A percentile compares a stretch with the other conserved stretches of the same genome.
Conservation (phyloP, 2,888 invertebrate genomes). For the Aelia acuminata region DNA sequence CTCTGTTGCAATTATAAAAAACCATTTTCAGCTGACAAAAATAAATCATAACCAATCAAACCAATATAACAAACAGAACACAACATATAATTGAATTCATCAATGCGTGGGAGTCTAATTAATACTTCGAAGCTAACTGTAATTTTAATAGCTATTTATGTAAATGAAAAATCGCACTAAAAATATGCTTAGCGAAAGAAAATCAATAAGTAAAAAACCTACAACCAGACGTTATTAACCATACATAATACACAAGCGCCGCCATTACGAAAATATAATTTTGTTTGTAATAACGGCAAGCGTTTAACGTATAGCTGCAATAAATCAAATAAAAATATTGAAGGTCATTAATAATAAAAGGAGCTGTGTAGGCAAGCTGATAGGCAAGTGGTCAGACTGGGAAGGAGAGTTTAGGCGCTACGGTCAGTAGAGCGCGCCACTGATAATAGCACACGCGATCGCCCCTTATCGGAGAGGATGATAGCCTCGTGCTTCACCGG, state of each 20-base stretch:
- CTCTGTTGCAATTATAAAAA: background rate
- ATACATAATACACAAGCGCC: background rate
- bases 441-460: slow-evolving; percentile 48
- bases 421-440: slow-evolving; percentile 40
- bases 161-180: too few species aligned
- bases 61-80: too few species aligned
- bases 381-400: slow-evolving; percentile 12
- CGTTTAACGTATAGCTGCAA: background rate
- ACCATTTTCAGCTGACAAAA: too few species aligned
- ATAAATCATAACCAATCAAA: too few species aligned
- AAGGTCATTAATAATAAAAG: slow-evolving; percentile 33
- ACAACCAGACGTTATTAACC: background rate
- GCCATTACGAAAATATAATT: slow-evolving; percentile 31
- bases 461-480: slow-evolving; percentile 3
- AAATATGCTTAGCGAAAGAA: too few species aligned
- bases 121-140: too few species aligned
- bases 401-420: background rate
- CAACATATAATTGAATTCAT: too few species aligned
- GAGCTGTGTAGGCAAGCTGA: background rate
- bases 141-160: too few species aligned
- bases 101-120: too few species aligned
- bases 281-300: slow-evolving; percentile 26
- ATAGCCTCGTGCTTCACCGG: background rate
- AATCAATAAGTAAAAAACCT: too few species aligned
- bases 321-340: slow-evolving; percentile 33